These are phyloP conservation scores for Suncus etruscus DNA, from an alignment of 2,113 vertebrate genomes.

Conservation along the genomic window DNA sequence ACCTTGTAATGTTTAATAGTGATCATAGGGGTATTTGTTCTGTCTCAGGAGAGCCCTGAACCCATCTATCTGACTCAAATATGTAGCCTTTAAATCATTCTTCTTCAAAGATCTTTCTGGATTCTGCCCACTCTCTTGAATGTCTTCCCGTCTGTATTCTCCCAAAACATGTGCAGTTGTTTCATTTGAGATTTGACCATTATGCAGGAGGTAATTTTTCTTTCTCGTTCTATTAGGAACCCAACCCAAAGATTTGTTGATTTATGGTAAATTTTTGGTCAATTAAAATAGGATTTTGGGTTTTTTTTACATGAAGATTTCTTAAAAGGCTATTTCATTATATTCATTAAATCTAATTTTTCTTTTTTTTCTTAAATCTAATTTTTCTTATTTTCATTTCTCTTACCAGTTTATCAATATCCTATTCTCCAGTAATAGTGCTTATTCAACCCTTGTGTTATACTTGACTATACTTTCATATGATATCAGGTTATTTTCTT, in stretches of 20 bases:
- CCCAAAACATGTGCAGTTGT: conserved; percentile 33
- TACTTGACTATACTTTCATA: conserved; percentile 36
- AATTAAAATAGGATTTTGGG: conserved; percentile 27
- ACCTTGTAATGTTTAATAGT: background rate
- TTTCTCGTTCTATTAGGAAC: conserved; percentile 14
- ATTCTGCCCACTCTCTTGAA: background rate
- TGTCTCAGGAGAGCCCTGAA: background rate
- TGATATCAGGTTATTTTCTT: conserved; percentile 30
- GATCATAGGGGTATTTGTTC: background rate
- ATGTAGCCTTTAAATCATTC: conserved; percentile 25
- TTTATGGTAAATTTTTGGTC: conserved; percentile 27
- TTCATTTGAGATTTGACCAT: conserved; percentile 44
- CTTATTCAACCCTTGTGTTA: background rate
- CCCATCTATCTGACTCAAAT: background rate
- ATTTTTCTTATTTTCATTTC: too few species aligned
- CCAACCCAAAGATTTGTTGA: conserved; percentile 47
- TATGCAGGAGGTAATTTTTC: background rate
- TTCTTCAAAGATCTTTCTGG: conserved; percentile 12
- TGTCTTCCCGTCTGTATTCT: conserved; percentile 14
- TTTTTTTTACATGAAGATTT: background rate
- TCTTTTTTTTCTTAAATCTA: too few species aligned
- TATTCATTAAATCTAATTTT: conserved; percentile 38
- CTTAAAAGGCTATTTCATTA: conserved; percentile 14
- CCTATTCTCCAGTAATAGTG: too few species aligned
- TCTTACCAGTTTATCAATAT: too few species aligned